Percentiles rank a stretch among this genome's conserved stretches.
Conservation (phyloP, 2,113 vertebrate species). For the Sakesphorus luctuosus region DNA sequence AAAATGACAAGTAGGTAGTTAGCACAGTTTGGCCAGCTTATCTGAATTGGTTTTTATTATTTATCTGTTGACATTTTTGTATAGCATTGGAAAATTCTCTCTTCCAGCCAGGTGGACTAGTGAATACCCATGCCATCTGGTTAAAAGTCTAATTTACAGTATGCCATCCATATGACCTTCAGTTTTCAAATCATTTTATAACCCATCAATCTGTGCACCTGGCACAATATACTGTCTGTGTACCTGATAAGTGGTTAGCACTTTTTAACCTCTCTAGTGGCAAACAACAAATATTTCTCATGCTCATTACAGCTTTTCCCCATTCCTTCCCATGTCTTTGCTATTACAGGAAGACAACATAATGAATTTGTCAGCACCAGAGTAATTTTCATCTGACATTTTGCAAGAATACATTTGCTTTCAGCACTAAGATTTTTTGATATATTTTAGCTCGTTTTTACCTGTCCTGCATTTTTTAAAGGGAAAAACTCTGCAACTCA, state of each 20-base stretch:
- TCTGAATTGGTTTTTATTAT: background rate
- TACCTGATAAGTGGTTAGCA: slow-evolving; percentile 11
- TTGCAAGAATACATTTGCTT: background rate
- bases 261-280: background rate
- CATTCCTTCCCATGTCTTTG: background rate
- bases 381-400: background rate
- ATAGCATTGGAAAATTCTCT: slow-evolving; percentile 1
- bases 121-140: slow-evolving; percentile 60
- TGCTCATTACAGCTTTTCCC: background rate
- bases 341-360: background rate
- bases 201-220: slow-evolving; percentile 55
- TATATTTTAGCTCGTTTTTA: background rate
- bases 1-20: background rate
- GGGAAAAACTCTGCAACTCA: background rate
- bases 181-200: slow-evolving; percentile 52
- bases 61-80: slow-evolving; percentile 8
- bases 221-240: slow-evolving; percentile 4
- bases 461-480: background rate
- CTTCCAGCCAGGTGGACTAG: slow-evolving; percentile 36
- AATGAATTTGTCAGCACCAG: slow-evolving; percentile 2
- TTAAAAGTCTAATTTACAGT: slow-evolving; percentile 61
- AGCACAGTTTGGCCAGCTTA: background rate
- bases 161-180: slow-evolving; percentile 57
- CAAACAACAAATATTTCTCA: background rate
- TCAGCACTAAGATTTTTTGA: background rate